Evolutionary conservation across 2,888 invertebrate species (phyloP), one percentile per base, ranked within the genome.

Genomic region (Cotesia congregata): DNA sequence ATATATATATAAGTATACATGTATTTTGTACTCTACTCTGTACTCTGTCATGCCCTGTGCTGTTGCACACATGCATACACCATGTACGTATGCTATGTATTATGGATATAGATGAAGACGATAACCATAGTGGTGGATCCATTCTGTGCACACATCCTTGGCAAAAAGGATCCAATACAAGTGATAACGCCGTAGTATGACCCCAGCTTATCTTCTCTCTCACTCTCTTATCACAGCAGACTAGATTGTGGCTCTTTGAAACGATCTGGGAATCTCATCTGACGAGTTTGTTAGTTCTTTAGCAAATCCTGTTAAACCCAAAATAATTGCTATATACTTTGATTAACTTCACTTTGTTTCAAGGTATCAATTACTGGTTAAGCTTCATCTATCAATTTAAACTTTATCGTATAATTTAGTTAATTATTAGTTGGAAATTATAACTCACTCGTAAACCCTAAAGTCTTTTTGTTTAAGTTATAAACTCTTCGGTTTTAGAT

Each of bases 231-330:
- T 50, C 50, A 50, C 30, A 30, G 30, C 30, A 30, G 30, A 30
- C 50, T 62, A 62, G 62, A 15, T 17, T 17, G 17, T 17, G 3
- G 62, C 17, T 62, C 62, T 62, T 62, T 62, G 62, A 6, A 20
- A 62, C 20, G 17, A 62, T 17, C 62, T 62, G 62, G 20, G 20
- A 17, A 62, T 62, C 62, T 62, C 20, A 62, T 62, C 6, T 20
- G 17, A 62, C 15, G 62, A 20, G 62, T 20, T 62, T 62, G 62
- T 62, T 17, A 62, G 62, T 62, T 62, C 20, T 62, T 62, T 17
- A 62, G 15, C 15, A 62, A 62, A 17, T 62, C 62, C 62, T 62
- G 62, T 62, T 62, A 62, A 62, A 62, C 62, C 62, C 20, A 15
- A 62, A 62, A 15, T 62, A 62, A 62, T 20, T 62, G 17, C 15